Evolutionary conservation across 2,113 vertebrate genomes (phyloP), one percentile per base, ranked within the genome.

Genomic region (Gopherus flavomarginatus): DNA sequence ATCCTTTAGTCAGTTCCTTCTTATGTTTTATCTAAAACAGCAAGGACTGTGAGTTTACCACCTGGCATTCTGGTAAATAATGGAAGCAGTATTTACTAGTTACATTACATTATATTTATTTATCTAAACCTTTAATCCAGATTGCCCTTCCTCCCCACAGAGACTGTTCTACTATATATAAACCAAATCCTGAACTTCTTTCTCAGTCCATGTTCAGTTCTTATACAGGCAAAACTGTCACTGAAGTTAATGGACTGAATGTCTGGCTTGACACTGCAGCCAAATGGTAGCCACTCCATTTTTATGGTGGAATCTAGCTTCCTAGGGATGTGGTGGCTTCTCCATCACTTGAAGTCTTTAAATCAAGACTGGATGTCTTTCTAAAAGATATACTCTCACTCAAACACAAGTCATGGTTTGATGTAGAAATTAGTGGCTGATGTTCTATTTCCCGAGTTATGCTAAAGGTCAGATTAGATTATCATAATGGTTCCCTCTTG

Each of bases 1-100:
- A 97, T 95, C 96, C 90, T 97, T 94, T 94, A 95, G 88, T 88
- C 90, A 83, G 52, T 93, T 94, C 35, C 35, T 93, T 95, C 90
- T 90, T 96, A 88, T 59, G 85, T 95, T 96, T 97, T 96, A 97
- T 94, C 87, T 97, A 93, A 97, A 97, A 82, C 92, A 95, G 75
- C 88, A 97, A 93, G 72, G 86, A 59, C 59, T 95, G 65, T 85
- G 83, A 93, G 90, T 95, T 94, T 96, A 90, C 84, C 69, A 75
- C 59, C 57, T 93, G 5, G 65, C 82, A 94, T 96, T 96, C 94
- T 50, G 54, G 59, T 94, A 96, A 97, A 97, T 89, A 95, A 95
- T 93, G 81, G 89, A 83, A 89, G 49, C 65, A 96, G 85, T 93
- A 94, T 92, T 95, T 96, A 79, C 77, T 72, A 81, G 87, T 96